Evolutionary conservation across 1,140 invertebrate species (phyloP).

Genomic region (Pectinophora gossypiella): DNA sequence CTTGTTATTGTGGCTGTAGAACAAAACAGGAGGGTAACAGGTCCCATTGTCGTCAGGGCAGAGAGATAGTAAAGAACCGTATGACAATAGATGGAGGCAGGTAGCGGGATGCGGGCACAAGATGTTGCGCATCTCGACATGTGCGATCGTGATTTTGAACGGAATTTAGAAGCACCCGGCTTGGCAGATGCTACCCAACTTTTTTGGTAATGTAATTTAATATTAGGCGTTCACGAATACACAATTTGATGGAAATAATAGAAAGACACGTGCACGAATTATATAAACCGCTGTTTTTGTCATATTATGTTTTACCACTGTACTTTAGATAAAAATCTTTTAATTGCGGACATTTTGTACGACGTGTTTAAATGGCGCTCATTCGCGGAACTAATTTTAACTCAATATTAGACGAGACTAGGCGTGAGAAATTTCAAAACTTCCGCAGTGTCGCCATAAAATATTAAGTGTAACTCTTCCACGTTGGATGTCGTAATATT

Average conservation of each 20-base stretch:
- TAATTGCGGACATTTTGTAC: too few species aligned
- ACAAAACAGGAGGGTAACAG: conserved; percentile 38
- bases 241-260: too few species aligned
- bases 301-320: too few species aligned
- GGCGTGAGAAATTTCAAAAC: too few species aligned
- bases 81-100: conserved; percentile 57
- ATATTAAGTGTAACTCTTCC: too few species aligned
- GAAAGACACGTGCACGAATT: too few species aligned
- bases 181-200: conserved; percentile 38
- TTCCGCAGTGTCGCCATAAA: too few species aligned
- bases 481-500: neutral
- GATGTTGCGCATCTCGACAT: conserved; percentile 35
- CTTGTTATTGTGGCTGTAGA: conserved; percentile 42
- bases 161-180: conserved; percentile 33
- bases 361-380: too few species aligned
- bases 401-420: too few species aligned
- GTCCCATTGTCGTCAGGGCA: neutral
- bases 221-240: neutral
- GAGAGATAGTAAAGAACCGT: conserved; percentile 26
- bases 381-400: too few species aligned
- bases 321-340: too few species aligned
- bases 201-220: conserved; percentile 12
- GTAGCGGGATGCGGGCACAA: conserved; percentile 60
- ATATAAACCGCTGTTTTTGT: too few species aligned
- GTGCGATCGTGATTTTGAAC: conserved; percentile 37